phyloP scores from a whole-genome alignment of 1,140 invertebrate genomes.

The Bradysia coprophila region DNA sequence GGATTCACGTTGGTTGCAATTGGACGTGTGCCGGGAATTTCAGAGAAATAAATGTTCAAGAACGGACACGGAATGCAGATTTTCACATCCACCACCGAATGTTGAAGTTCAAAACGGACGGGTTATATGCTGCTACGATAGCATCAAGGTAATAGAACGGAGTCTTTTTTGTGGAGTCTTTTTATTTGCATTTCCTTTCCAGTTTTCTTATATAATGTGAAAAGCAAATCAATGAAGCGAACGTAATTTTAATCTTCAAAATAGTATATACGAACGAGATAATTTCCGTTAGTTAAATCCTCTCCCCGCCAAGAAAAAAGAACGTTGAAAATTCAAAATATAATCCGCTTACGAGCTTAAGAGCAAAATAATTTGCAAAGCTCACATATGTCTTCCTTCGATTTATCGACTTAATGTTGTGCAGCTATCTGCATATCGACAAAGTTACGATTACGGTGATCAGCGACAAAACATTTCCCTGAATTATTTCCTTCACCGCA shows the following conservation, averaged over 20 bases:
- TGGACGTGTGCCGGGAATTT: conserved; percentile 99
- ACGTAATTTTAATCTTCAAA: not conserved
- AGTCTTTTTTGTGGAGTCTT: not conserved
- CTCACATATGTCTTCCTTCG: too few relatives aligned
- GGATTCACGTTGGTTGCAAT: conserved; percentile 97
- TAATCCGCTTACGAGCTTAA: too few relatives aligned
- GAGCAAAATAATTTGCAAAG: too few relatives aligned
- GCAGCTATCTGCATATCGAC: too few relatives aligned
- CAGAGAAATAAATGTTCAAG: conserved; percentile 98
- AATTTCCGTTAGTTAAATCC: too few relatives aligned
- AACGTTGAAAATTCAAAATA: too few relatives aligned
- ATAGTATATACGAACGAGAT: too few relatives aligned
- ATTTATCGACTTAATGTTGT: too few relatives aligned
- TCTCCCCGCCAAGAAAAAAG: too few relatives aligned
- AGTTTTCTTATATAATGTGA: not conserved
- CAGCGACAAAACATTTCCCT: too few relatives aligned
- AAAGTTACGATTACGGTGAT: too few relatives aligned
- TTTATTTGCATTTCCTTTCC: not conserved
- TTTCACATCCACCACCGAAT: conserved; percentile 96
- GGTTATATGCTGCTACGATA: conserved; percentile 99
- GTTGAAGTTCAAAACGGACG: conserved; percentile 99
- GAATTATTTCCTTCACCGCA: too few relatives aligned
- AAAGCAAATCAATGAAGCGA: not conserved
- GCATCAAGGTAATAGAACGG: conserved; percentile 82
- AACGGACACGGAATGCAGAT: conserved; percentile 98